Evolutionary conservation across 2,797 vertebrate genomes (phyloP), one percentile per base, ranked within the genome.

Genomic region (Artibeus jamaicensis): DNA sequence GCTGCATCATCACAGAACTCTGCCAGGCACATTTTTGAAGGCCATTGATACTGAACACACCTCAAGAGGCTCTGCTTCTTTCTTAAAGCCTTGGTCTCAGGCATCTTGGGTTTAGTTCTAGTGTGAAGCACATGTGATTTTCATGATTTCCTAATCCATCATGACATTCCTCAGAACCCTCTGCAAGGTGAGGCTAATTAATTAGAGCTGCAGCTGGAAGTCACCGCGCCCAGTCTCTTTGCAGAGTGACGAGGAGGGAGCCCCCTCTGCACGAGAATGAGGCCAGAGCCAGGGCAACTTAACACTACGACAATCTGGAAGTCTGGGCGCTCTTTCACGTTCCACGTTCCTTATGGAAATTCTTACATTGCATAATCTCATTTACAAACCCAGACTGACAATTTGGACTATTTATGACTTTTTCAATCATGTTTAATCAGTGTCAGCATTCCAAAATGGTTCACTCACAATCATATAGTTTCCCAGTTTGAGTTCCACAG

Each of bases 401-500:
- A 68, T 76, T 53, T 71, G 71, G 53, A 4, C 67, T 67, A 73
- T 67, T 89, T 84, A 26, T 89, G 65, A 89, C 71, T 81, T 92
- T 84, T 77, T 67, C 62, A 46, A 93, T 48, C 34, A 73, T 78
- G 73, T 79, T 73, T 48, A 83, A 39, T 24, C 65, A 57, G 77
- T 34, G 71, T 81, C 55, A 89, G 83, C 48, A 34, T 34, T 95
- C 62, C 48, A 39, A 82, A 85, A 42, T 18, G 37, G 48, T 71
- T 95, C 46, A 37, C 62, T 84, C 62, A 73, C 85, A 96, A 96
- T 44, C 48, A 79, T 2, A 21, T 34, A 70, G 76, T 71, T 89
- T 91, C 89, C 67, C 48, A 76, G 87, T 15, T 24, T 73, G 53
- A 94, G 29, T 39, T 88, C 29, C 48, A 55, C 50, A 88, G 91